Conservation (phyloP, 2,797 vertebrate species). For the Syngnathus acus region DNA sequence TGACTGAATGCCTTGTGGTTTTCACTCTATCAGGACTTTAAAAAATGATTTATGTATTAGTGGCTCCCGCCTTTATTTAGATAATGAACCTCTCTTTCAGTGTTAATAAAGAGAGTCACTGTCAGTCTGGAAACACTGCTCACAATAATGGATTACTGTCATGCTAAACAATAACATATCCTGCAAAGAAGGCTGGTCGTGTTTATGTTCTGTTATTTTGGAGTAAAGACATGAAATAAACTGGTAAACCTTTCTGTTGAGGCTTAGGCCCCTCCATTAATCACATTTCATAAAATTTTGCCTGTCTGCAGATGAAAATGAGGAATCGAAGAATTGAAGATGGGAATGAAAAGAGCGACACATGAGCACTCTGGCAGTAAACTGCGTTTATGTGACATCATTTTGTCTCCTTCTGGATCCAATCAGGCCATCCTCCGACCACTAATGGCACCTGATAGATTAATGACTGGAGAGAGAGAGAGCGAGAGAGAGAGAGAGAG, state of each 20-base stretch:
- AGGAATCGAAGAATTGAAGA: background rate
- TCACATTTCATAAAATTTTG: background rate
- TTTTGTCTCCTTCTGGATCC: slow-evolving; percentile 64
- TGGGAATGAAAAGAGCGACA: slow-evolving; percentile 51
- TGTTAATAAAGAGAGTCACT: slow-evolving; percentile 72
- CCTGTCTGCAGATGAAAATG: background rate
- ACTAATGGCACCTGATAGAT: slow-evolving; percentile 70
- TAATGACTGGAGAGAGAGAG: slow-evolving; percentile 60
- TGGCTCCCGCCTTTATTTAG: slow-evolving; percentile 69
- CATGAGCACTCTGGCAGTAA: slow-evolving; percentile 38
- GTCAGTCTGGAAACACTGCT: slow-evolving; percentile 45
- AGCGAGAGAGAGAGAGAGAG: slow-evolving; percentile 36
- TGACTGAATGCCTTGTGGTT: slow-evolving; percentile 70
- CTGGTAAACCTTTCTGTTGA: background rate
- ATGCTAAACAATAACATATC: slow-evolving; percentile 51
- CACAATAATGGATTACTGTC: slow-evolving; percentile 64
- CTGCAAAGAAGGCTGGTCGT: slow-evolving; percentile 34
- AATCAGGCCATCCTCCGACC: slow-evolving; percentile 61
- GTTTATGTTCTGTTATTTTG: slow-evolving; percentile 12
- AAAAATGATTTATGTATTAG: slow-evolving; percentile 82
- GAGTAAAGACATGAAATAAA: slow-evolving; percentile 12
- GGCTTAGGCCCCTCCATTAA: background rate
- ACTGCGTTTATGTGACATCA: slow-evolving; percentile 65
- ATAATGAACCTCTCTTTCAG: slow-evolving; percentile 67
- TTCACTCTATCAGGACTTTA: slow-evolving; percentile 65